Evolutionary conservation across 1,140 invertebrate genomes (phyloP).

Genomic region (Lepidotrigona ventralis): DNA sequence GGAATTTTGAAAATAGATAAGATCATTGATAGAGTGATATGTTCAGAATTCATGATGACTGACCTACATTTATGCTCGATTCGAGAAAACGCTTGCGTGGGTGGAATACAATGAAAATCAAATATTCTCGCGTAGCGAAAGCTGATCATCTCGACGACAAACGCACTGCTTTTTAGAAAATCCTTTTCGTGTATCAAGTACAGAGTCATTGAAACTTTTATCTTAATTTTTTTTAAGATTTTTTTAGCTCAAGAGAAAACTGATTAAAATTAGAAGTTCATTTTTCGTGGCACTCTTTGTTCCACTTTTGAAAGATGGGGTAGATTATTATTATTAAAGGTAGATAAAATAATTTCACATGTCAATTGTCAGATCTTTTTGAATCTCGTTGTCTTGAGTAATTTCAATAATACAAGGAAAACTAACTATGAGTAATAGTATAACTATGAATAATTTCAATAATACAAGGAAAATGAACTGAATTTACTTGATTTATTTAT

Average conservation of each 20-base stretch:
- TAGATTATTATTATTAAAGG: too few species aligned
- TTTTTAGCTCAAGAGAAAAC: background rate
- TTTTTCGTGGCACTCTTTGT: too few species aligned
- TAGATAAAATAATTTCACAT: too few species aligned
- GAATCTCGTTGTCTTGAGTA: too few species aligned
- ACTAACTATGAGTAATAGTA: too few species aligned
- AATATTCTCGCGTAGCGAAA: constrained; percentile 17
- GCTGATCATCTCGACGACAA: constrained; percentile 43
- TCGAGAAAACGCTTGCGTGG: background rate
- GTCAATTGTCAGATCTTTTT: too few species aligned
- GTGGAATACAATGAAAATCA: constrained; percentile 15
- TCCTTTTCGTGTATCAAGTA: background rate
- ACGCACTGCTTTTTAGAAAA: constrained; percentile 40
- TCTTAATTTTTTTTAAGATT: background rate
- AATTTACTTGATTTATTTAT: too few species aligned
- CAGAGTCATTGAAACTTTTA: background rate
- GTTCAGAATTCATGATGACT: background rate
- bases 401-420: too few species aligned
- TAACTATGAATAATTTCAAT: background rate
- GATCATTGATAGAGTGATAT: background rate
- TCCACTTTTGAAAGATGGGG: too few species aligned
- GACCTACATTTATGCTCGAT: constrained; percentile 3
- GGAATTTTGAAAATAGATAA: background rate
- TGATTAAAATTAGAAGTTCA: background rate
- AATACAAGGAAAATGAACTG: background rate